These are phyloP conservation scores for Fabriciana adippe DNA, from an alignment of 2,888 invertebrate genomes.

Conservation along the genomic window DNA sequence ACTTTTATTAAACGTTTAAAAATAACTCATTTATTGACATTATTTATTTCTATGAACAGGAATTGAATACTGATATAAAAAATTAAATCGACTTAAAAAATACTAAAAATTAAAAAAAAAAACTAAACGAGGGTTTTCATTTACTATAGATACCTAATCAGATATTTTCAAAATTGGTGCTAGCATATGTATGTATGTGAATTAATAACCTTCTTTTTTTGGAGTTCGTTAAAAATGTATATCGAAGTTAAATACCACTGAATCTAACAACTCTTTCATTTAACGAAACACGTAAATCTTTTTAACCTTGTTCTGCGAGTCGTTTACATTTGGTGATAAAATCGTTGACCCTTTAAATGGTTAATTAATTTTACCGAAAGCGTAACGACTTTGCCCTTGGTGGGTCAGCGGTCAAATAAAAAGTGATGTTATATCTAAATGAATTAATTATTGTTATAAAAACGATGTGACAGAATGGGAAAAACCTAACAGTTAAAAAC, in stretches of 20 bases:
- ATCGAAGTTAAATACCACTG: not conserved
- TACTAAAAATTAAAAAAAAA: no score
- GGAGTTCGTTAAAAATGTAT: not conserved
- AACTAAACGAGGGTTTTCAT: no score
- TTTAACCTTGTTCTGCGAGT: conserved; percentile 13
- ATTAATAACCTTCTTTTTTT: no score
- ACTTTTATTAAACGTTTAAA: no score
- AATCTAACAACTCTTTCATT: not conserved
- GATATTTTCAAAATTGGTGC: no score
- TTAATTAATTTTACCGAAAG: conserved; percentile 21
- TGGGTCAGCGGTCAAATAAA: not conserved
- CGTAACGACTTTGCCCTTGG: conserved; percentile 11
- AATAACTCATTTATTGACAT: no score
- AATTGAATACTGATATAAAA: no score
- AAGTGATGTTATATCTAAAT: conserved; percentile 23
- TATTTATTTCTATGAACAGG: not conserved
- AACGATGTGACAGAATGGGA: no score
- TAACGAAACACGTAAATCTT: conserved; percentile 14
- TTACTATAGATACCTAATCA: no score
- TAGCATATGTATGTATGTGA: no score
- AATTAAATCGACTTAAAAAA: no score
- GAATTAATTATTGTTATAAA: not conserved
- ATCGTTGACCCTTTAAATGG: conserved; percentile 20
- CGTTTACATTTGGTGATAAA: conserved; percentile 21
- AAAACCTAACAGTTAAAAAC: no score